These are phyloP conservation scores for Coelogynopora nodosa DNA, from an alignment of 2,888 invertebrate genomes.

Conservation along the genomic window DNA sequence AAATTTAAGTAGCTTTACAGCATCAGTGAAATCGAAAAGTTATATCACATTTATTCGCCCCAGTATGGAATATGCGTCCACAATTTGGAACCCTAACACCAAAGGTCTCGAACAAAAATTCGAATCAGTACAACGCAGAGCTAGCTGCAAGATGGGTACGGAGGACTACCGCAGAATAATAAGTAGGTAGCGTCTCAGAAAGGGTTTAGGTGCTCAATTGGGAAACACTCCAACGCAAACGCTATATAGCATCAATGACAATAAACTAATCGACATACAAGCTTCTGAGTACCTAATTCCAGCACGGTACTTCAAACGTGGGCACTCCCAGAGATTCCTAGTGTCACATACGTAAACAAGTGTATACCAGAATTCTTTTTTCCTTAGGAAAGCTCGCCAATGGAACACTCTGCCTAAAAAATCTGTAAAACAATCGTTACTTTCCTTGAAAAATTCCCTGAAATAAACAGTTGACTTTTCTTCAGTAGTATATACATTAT, in stretches of 20 bases:
- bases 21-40: not conserved
- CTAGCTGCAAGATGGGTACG: not conserved
- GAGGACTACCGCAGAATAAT: not conserved
- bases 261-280: not conserved
- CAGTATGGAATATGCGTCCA: not conserved
- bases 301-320: not conserved
- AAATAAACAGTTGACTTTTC: no score
- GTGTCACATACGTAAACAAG: not conserved
- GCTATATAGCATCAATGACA: not conserved
- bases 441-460: not conserved
- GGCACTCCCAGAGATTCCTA: not conserved
- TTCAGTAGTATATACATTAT: no score
- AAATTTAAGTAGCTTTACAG: not conserved
- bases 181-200: not conserved
- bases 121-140: not conserved
- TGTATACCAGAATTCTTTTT: not conserved
- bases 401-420: not conserved
- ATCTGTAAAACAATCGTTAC: not conserved
- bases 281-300: not conserved
- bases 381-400: not conserved
- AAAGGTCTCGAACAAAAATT: not conserved
- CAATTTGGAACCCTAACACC: not conserved
- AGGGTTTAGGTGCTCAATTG: not conserved
- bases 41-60: conserved; percentile 5
- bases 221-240: not conserved